Evolutionary conservation across 2,113 vertebrate genomes (phyloP), one percentile per base, ranked within the genome.

Genomic region (Phylloscopus trochilus): DNA sequence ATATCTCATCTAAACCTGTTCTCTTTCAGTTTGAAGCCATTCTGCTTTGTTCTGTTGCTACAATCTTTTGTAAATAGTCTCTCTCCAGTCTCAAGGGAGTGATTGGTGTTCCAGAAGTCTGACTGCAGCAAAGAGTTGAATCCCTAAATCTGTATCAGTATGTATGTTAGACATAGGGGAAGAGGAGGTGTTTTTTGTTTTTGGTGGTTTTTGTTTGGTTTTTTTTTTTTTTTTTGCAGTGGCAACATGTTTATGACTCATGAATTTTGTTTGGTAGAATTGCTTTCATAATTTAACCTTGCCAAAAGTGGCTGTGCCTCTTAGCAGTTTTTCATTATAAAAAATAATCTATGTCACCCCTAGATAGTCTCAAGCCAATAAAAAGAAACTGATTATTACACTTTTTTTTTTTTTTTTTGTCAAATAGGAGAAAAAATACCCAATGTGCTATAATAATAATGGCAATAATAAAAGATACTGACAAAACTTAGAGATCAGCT

Each of bases 281-380:
- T 93, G 84, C 81, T 91, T 86, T 83, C 87, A 92, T 97, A 96
- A 97, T 94, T 96, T 92, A 94, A 77, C 66, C 41, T 64, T 82
- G 74, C 78, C 82, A 87, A 85, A 91, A 90, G 28, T 80, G 70
- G 62, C 75, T 95, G 82, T 0, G 2, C 78, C 55, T 91, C 68
- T 73, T 52, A 63, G 87, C 26, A 84, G 73, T 93, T 95, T 93
- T 93, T 97, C 78, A 88, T 94, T 92, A 91, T 83, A 91, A 97
- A 89, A 83, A 53, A 95, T 95, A 33, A 27, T 92, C 64, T 62
- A 28, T 80, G 87, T 96, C 17, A 7, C 63, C 47, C 24, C 33
- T 73, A n/a, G 91, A 88, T 73, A 94, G 69, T 91, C 66, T 95
- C 60, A 72, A 90, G 84, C 47, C 93, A 96, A 91, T 95, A 95